Conservation (phyloP, 2,888 invertebrate genomes). For the Ophraella communa region DNA sequence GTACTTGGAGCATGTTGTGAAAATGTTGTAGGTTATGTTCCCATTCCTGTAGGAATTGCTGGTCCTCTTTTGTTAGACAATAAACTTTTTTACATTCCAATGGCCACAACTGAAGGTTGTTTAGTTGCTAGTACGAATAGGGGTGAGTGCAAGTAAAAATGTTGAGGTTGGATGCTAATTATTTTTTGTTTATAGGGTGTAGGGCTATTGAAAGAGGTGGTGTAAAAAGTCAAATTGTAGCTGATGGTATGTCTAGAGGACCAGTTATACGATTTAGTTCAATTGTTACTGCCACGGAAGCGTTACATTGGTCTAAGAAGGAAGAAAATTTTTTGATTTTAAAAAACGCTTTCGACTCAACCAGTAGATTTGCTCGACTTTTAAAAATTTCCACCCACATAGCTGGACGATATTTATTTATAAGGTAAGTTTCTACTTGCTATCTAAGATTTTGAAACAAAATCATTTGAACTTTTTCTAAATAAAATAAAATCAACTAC, state of each 20-base stretch:
- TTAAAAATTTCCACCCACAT: slow-evolving; percentile 80
- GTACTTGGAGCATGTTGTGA: slow-evolving; percentile 92
- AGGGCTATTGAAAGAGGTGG: slow-evolving; percentile 83
- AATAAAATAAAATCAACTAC: too few species aligned
- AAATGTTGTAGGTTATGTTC: slow-evolving; percentile 95
- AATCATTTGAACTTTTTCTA: too few species aligned
- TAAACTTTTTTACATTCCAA: slow-evolving; percentile 81
- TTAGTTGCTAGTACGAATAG: slow-evolving; percentile 95
- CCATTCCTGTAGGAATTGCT: slow-evolving; percentile 92
- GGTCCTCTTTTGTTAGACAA: slow-evolving; percentile 90
- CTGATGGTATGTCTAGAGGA: slow-evolving; percentile 95
- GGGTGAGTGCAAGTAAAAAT: slow-evolving; percentile 36
- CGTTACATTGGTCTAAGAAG: slow-evolving; percentile 81
- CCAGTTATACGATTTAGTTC: slow-evolving; percentile 88
- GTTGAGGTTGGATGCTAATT: too few species aligned
- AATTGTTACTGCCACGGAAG: slow-evolving; percentile 74
- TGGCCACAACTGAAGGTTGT: slow-evolving; percentile 99
- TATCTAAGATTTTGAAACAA: too few species aligned
- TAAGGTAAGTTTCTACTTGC: slow-evolving; percentile 55
- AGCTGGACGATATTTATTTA: slow-evolving; percentile 85
- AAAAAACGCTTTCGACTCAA: slow-evolving; percentile 86
- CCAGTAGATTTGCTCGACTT: slow-evolving; percentile 87
- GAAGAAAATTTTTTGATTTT: slow-evolving; percentile 77
- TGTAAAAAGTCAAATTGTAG: slow-evolving; percentile 81
- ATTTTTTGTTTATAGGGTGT: slow-evolving; percentile 68